These are phyloP conservation scores for Sebastes aleutianus DNA, from an alignment of 2,797 vertebrate genomes.

Conservation along the genomic window DNA sequence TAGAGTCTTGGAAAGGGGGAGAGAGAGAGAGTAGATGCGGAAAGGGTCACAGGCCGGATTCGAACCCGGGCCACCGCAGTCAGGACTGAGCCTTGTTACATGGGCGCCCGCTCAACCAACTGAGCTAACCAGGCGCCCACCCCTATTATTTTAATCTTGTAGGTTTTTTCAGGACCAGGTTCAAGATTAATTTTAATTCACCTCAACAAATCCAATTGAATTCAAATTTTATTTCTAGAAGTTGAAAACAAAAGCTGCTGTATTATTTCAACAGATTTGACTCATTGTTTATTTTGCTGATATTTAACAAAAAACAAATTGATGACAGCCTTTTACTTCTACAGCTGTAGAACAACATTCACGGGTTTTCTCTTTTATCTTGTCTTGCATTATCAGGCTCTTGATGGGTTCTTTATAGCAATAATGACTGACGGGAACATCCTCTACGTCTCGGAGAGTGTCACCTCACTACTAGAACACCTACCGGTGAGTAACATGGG, in stretches of 20 bases:
- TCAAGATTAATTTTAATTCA: neutral
- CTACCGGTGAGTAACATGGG: slow-evolving; percentile 89
- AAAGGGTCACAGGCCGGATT: no score
- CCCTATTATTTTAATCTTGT: neutral
- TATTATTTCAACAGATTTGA: neutral
- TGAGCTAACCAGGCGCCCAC: no score
- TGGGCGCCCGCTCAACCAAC: no score
- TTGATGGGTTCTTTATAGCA: slow-evolving; percentile 98
- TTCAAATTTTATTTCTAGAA: neutral
- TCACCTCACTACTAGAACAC: slow-evolving; percentile 97
- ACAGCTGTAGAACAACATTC: neutral
- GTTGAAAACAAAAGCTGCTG: neutral
- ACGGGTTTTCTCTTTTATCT: neutral
- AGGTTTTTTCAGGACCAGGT: neutral
- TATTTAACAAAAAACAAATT: neutral
- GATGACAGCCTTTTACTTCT: neutral
- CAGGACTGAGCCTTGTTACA: no score
- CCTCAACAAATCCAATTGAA: neutral
- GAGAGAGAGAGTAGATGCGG: no score
- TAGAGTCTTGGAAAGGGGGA: no score
- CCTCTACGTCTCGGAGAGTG: slow-evolving; percentile 96
- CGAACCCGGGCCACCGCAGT: no score
- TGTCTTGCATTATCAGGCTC: slow-evolving; percentile 81
- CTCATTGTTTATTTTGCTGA: neutral
- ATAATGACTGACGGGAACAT: slow-evolving; percentile 99